Evolutionary conservation across 2,797 vertebrate species (phyloP).

Genomic region (Dallia pectoralis): DNA sequence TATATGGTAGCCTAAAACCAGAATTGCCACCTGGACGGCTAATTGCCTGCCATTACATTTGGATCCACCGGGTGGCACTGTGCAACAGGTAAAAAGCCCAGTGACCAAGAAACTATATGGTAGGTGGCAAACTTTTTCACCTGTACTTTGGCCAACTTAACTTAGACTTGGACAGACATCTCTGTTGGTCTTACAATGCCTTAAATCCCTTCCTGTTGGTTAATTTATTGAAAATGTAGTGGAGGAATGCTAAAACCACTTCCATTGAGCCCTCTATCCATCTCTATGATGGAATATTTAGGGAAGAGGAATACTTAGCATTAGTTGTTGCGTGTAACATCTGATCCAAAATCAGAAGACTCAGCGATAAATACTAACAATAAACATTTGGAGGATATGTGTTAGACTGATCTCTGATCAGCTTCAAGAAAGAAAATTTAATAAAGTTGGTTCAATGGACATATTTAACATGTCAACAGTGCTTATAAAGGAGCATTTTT

Average conservation of each 20-base stretch:
- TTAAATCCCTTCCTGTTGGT: too few species aligned
- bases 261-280: too few species aligned
- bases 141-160: neutral
- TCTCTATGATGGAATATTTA: too few species aligned
- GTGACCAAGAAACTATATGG: neutral
- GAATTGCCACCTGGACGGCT: neutral
- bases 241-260: too few species aligned
- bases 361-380: neutral
- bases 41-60: neutral
- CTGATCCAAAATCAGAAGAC: too few species aligned
- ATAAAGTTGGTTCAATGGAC: neutral
- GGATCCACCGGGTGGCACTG: slow-evolving; percentile 38
- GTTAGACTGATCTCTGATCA: neutral
- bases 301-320: too few species aligned
- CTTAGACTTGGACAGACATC: too few species aligned
- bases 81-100: slow-evolving; percentile 29
- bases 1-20: neutral
- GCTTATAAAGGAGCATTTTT: neutral
- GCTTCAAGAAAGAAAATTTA: neutral
- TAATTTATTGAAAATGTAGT: too few species aligned
- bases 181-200: too few species aligned
- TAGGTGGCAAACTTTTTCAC: slow-evolving; percentile 4
- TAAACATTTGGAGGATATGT: neutral
- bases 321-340: too few species aligned
- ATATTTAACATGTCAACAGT: neutral